phyloP scores from a whole-genome alignment of 30 jellyfish, hydroid and myxozoan genomes.

The Aurelia sp. region DNA sequence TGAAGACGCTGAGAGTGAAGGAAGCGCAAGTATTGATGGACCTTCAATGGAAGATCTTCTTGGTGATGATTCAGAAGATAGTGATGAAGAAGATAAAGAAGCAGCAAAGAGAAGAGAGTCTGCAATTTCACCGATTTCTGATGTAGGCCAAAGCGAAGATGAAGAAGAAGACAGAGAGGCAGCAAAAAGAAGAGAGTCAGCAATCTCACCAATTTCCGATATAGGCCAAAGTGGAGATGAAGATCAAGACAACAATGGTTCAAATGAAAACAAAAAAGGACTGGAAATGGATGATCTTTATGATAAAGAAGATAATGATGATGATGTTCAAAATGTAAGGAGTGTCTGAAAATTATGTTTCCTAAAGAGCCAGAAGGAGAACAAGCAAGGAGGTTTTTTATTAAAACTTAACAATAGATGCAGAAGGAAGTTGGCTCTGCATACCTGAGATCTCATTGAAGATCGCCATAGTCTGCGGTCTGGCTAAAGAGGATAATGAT shows the following conservation, averaged over 20 bases:
- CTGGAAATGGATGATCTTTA: neutral
- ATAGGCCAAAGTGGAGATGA: constrained; percentile 26
- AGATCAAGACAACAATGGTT: neutral
- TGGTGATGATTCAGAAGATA: neutral
- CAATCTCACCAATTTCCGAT: neutral
- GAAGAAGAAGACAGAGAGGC: constrained; percentile 9
- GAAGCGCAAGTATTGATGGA: neutral
- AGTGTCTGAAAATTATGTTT: no score
- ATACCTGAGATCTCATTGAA: no score
- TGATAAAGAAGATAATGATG: constrained; percentile 4
- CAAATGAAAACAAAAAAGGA: neutral
- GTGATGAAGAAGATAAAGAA: constrained; percentile 9
- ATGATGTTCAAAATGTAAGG: neutral
- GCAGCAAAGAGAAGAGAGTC: neutral
- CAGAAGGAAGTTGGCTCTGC: no score
- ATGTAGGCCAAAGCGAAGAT: constrained; percentile 18
- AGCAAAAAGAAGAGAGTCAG: neutral
- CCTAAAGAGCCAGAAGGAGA: no score
- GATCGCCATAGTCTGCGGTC: no score
- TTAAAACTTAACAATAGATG: no score
- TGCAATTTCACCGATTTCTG: neutral
- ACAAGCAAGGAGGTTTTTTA: no score
- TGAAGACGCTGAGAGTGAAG: constrained; percentile 2
- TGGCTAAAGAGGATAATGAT: no score
- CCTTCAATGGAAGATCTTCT: neutral